Conservation (phyloP, 1,140 invertebrate species). For the Scaptomyza graminum region DNA sequence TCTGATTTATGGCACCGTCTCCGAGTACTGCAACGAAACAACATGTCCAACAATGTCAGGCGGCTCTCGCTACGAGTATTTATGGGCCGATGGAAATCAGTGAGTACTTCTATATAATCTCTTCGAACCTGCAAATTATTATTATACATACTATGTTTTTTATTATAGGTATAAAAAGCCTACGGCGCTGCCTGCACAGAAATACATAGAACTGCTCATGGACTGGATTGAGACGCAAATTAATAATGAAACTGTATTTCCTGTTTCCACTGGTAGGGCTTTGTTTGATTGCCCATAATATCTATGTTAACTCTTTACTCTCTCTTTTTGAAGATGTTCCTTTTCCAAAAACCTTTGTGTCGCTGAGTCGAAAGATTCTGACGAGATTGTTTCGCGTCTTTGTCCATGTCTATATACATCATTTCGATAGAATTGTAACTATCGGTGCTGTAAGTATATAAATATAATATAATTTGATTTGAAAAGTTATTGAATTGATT, state of each 20-base stretch:
- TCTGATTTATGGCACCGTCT: slow-evolving; percentile 95
- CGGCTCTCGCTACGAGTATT: slow-evolving; percentile 94
- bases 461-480: too few relatives aligned
- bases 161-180: slow-evolving; percentile 92
- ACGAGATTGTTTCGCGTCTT: slow-evolving; percentile 96
- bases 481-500: too few relatives aligned
- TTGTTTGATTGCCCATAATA: too few relatives aligned
- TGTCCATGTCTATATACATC: slow-evolving; percentile 98
- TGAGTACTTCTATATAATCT: slow-evolving; percentile 27
- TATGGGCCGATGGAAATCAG: slow-evolving; percentile 94
- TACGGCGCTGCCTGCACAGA: slow-evolving; percentile 92
- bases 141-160: background rate
- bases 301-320: background rate
- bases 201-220: slow-evolving; percentile 95
- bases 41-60: slow-evolving; percentile 97
- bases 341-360: slow-evolving; percentile 94
- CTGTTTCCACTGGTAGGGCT: slow-evolving; percentile 87
- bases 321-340: slow-evolving; percentile 87
- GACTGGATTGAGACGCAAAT: slow-evolving; percentile 98
- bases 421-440: slow-evolving; percentile 95
- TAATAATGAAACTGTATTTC: slow-evolving; percentile 95
- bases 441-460: slow-evolving; percentile 92
- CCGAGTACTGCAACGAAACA: slow-evolving; percentile 93
- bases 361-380: slow-evolving; percentile 94
- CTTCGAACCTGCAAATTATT: background rate